Evolutionary conservation across 2,113 vertebrate species (phyloP).

Genomic region (Corynorhinus townsendii): DNA sequence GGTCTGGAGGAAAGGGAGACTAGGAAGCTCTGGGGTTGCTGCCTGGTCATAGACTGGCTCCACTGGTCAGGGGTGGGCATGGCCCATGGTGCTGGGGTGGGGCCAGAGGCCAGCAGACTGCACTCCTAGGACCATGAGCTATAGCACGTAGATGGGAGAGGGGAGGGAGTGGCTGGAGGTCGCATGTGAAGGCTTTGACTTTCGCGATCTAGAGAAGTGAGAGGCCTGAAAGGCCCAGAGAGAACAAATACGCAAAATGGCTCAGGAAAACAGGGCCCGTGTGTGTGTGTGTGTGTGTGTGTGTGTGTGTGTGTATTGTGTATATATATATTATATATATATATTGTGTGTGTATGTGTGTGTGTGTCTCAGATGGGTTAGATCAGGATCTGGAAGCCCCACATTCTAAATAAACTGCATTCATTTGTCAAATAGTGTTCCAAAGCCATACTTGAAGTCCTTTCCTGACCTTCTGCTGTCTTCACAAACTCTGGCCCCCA

Average conservation of each 20-base stretch:
- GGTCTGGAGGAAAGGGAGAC: neutral
- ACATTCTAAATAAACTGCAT: neutral
- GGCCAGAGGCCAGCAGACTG: neutral
- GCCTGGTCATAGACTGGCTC: neutral
- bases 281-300: neutral
- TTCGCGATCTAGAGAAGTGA: neutral
- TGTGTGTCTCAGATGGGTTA: neutral
- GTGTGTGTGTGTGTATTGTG: too few relatives aligned
- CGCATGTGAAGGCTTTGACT: neutral
- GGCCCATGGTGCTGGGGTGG: neutral
- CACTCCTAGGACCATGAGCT: neutral
- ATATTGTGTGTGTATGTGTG: neutral
- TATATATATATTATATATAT: too few relatives aligned
- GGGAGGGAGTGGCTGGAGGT: neutral
- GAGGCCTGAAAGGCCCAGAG: neutral
- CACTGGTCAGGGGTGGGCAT: fast-evolving
- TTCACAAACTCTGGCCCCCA: neutral
- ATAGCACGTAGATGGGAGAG: neutral
- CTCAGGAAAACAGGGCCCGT: neutral
- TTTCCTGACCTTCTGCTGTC: neutral
- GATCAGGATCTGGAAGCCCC: neutral
- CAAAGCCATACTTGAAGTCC: neutral
- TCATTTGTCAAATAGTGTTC: neutral
- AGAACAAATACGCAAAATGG: neutral
- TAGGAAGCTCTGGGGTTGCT: neutral